Percentiles rank a stretch among this genome's conserved stretches.
Conservation (phyloP, 2,797 vertebrate species). For the Sebastiscus tertius region DNA sequence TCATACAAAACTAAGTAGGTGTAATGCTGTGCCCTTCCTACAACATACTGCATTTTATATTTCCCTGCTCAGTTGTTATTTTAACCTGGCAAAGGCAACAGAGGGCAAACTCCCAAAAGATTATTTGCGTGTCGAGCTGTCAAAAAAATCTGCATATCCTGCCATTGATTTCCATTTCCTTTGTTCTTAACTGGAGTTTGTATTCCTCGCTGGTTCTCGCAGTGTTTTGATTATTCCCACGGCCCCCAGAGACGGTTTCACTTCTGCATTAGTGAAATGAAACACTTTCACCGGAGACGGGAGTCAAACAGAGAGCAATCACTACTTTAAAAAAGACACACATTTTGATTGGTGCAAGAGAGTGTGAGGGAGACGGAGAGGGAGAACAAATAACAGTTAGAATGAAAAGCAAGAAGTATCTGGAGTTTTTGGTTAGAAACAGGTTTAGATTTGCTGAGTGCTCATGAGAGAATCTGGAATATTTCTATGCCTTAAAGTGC, state of each 20-base stretch:
- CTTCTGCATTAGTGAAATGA: constrained; percentile 74
- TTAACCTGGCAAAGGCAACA: constrained; percentile 64
- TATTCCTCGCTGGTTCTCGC: constrained; percentile 65
- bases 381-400: constrained; percentile 20
- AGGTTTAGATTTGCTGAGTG: constrained; percentile 4
- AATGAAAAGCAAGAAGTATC: constrained; percentile 1
- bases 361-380: not conserved
- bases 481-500: not conserved
- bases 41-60: constrained; percentile 56
- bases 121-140: constrained; percentile 68
- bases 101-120: constrained; percentile 71
- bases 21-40: constrained; percentile 63
- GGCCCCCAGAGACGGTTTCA: constrained; percentile 70
- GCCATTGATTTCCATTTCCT: constrained; percentile 77
- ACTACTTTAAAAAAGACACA: constrained; percentile 34
- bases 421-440: not conserved
- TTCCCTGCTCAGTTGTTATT: constrained; percentile 60
- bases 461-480: constrained; percentile 10
- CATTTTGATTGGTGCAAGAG: constrained; percentile 49
- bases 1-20: constrained; percentile 71
- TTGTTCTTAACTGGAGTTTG: constrained; percentile 78
- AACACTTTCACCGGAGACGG: constrained; percentile 62
- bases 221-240: constrained; percentile 72
- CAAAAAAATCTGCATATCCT: constrained; percentile 76
- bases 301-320: constrained; percentile 65